Evolutionary conservation across 2,113 vertebrate genomes (phyloP).

Genomic region (Osmerus mordax): DNA sequence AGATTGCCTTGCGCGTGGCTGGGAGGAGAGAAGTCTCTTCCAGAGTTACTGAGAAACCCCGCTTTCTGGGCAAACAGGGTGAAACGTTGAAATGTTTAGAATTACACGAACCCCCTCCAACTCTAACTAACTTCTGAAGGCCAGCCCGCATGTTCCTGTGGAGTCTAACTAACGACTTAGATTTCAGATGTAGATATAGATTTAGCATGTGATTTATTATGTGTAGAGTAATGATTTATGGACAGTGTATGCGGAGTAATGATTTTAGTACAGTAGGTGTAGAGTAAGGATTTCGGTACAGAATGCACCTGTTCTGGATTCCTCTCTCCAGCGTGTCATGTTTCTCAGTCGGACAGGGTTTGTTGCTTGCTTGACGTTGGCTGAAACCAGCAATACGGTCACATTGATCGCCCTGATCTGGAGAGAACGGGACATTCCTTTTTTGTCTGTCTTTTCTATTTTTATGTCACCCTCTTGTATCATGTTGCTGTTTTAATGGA

Average conservation of each 20-base stretch:
- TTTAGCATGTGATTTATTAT: too few relatives aligned
- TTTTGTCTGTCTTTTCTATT: conserved; percentile 19
- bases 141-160: too few relatives aligned
- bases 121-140: too few relatives aligned
- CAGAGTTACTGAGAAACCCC: not conserved
- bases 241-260: too few relatives aligned
- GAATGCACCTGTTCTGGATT: not conserved
- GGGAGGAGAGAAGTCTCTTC: not conserved
- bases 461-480: conserved; percentile 32
- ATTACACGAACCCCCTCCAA: not conserved
- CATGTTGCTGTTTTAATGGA: conserved; percentile 40
- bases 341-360: not conserved
- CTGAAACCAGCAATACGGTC: not conserved
- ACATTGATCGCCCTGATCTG: conserved; percentile 14
- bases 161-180: not conserved
- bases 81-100: not conserved
- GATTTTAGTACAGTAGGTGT: too few relatives aligned
- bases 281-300: too few relatives aligned
- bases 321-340: not conserved
- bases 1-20: not conserved
- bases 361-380: not conserved
- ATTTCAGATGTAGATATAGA: not conserved
- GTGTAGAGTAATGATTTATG: too few relatives aligned
- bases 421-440: conserved; percentile 17
- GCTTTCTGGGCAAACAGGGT: not conserved